Evolutionary conservation across 2,888 invertebrate genomes (phyloP), one percentile per base, ranked within the genome.

Genomic region (Acanthosoma haemorrhoidale): DNA sequence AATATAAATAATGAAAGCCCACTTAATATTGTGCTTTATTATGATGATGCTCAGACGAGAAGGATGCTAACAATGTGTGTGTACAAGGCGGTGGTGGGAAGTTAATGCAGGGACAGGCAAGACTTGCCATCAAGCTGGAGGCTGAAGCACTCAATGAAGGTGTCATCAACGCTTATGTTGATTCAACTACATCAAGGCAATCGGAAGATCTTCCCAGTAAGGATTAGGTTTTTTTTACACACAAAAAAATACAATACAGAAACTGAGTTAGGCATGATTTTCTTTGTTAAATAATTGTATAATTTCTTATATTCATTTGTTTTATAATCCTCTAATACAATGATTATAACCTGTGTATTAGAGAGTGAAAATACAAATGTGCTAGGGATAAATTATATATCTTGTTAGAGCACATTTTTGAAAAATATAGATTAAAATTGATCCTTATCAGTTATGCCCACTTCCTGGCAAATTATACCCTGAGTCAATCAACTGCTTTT

Each of bases 131-230:
- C 38, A 74, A 73, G 70, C 70, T 75, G 71, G 74, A 74, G 67
- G 69, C 71, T 6, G 75, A 73, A 60, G 67, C 73, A 6, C 69
- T 69, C 34, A 70, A 58, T 66, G 71, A 71, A n/a, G 71, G 71
- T 18, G 72, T 74, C 51, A 73, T 74, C 73, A 74, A 72, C 73
- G 72, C 74, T 41, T 76, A 74, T 71, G 76, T 76, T 64, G 76
- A 76, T 72, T 75, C 75, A 64, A 76, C 76, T 39, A 76, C 76
- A 15, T 71, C 75, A 32, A 71, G 73, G 38, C 76, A 75, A 70
- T 70, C 74, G 51, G 75, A 75, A 68, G 74, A 75, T 59, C 70
- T 76, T 77, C 78, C 71, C 80, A 85, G 87, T 73, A 75, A 75
- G 75, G 71, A 64, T 31, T 68, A 69, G 43, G 70, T 63, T 66